These are phyloP conservation scores for Epinotia nisella DNA, from an alignment of 2,888 invertebrate genomes.

Conservation along the genomic window DNA sequence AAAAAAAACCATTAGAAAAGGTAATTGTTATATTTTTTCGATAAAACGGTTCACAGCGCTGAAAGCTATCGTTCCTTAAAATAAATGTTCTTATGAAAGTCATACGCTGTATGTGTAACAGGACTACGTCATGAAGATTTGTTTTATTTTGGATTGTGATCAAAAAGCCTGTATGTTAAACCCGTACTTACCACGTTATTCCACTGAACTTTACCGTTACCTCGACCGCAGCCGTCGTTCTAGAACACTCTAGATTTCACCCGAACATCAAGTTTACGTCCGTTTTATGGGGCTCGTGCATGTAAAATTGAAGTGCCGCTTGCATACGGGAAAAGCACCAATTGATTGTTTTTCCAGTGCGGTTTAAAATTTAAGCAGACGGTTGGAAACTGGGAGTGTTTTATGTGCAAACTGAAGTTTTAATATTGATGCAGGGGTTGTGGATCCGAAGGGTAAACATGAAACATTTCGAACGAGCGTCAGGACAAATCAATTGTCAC, in stretches of 20 bases:
- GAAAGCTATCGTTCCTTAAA: no score
- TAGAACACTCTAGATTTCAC: constrained; percentile 62
- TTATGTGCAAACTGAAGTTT: constrained; percentile 13
- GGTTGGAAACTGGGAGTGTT: constrained; percentile 7
- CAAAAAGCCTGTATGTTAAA: no score
- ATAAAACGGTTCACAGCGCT: no score
- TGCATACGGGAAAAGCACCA: constrained; percentile 44
- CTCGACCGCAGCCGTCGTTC: constrained; percentile 52
- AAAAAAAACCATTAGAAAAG: no score
- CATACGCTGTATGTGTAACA: no score
- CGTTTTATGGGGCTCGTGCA: constrained; percentile 60
- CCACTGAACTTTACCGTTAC: background rate
- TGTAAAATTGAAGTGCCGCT: constrained; percentile 49
- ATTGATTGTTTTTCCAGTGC: constrained; percentile 43
- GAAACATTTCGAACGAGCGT: no score
- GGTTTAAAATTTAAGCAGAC: constrained; percentile 37
- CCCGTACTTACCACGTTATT: background rate
- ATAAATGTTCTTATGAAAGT: no score
- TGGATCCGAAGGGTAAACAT: background rate
- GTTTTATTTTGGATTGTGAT: no score
- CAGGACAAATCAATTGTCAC: no score
- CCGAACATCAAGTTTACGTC: constrained; percentile 60
- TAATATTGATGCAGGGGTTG: constrained; percentile 13
- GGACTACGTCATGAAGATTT: no score
- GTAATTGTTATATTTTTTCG: no score